Evolutionary conservation across 37 sponge, comb jelly and placozoan species (phyloP).

Genomic region (Diacarnus erythraeanus): DNA sequence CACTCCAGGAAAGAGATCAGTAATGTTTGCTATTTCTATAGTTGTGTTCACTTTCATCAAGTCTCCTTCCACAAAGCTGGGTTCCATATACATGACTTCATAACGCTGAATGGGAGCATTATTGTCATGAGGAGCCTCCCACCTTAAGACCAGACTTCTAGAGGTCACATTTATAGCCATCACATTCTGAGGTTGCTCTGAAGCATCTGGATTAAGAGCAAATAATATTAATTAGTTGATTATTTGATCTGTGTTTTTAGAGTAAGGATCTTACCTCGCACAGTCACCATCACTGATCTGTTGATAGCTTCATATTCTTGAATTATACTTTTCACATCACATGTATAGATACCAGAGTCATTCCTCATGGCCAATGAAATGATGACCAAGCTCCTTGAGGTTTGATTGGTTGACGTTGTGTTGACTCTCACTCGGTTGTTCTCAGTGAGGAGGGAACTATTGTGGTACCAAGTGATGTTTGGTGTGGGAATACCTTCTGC

Average conservation of each 20-base stretch:
- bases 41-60: neutral
- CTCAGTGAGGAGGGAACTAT: constrained; percentile 16
- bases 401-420: neutral
- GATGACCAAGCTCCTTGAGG: constrained; percentile 13
- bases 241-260: no score
- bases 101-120: constrained; percentile 60
- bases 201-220: constrained; percentile 11
- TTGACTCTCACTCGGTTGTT: neutral
- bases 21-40: constrained; percentile 10
- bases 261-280: constrained; percentile 36
- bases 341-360: constrained; percentile 52
- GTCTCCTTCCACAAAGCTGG: constrained; percentile 14
- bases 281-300: constrained; percentile 11
- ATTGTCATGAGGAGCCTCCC: constrained; percentile 68
- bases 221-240: neutral
- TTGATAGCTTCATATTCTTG: neutral
- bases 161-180: constrained; percentile 21
- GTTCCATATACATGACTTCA: constrained; percentile 1
- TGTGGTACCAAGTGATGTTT: constrained; percentile 50
- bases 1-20: constrained; percentile 46
- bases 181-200: constrained; percentile 49
- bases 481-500: constrained; percentile 45
- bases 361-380: constrained; percentile 16
- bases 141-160: constrained; percentile 1
- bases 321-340: constrained; percentile 18